Conservation (phyloP, 2,113 vertebrate species). For the Megaptera novaeangliae region DNA sequence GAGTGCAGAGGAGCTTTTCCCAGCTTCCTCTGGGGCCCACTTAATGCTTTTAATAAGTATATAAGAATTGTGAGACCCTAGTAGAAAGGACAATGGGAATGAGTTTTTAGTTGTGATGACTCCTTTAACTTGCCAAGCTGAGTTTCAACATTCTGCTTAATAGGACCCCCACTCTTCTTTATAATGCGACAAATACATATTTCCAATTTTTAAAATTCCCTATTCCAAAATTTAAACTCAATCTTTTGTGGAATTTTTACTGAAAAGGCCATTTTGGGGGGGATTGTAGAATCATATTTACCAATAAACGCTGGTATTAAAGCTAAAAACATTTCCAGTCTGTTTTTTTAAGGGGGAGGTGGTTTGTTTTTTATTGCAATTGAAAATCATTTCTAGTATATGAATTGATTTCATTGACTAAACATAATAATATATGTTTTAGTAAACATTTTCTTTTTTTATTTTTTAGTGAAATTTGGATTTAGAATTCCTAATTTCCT, state of each 20-base stretch:
- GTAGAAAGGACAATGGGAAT: not conserved
- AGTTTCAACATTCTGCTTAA: not conserved
- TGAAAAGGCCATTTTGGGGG: not conserved
- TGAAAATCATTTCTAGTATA: not conserved
- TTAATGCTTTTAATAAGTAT: not conserved
- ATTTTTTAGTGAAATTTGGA: not conserved
- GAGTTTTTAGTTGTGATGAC: not conserved
- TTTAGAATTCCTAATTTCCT: conserved; percentile 2
- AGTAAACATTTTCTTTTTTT: not conserved
- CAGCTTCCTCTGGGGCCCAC: not conserved
- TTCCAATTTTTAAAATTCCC: conserved; percentile 3
- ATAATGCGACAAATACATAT: not conserved
- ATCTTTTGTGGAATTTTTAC: conserved; percentile 14
- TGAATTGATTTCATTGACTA: not conserved
- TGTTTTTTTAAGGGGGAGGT: not conserved
- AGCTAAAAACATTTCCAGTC: not conserved
- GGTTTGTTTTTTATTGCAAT: not conserved
- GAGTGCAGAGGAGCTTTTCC: accelerated
- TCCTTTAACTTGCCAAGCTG: not conserved
- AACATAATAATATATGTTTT: not conserved
- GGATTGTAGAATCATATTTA: not conserved
- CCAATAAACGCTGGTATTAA: not conserved
- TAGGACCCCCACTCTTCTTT: not conserved
- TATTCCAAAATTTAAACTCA: not conserved
- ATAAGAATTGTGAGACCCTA: not conserved